phyloP scores from a whole-genome alignment of 1,140 invertebrate species.

The Argopecten irradians region DNA sequence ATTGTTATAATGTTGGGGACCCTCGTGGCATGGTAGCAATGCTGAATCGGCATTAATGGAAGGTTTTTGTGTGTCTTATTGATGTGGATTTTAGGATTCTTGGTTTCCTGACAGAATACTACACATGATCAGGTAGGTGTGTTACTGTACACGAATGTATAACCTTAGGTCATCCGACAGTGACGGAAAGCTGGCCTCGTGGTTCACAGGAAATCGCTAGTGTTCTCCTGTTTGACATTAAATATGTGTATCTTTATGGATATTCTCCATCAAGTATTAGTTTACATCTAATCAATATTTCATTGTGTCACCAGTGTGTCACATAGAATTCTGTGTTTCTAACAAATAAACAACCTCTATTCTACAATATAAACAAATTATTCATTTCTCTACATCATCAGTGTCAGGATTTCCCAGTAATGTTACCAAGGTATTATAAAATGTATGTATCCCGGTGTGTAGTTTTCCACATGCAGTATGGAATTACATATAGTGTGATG shows the following conservation, averaged over 20 bases:
- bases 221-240: not conserved
- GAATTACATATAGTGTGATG: not conserved
- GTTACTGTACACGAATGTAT: no score
- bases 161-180: not conserved
- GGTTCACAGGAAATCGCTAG: not conserved
- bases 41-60: not conserved
- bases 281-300: no score
- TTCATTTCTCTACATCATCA: no score
- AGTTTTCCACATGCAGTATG: not conserved
- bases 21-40: not conserved
- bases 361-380: no score
- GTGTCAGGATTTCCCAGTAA: not conserved
- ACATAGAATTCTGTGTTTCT: no score
- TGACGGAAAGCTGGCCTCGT: not conserved
- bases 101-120: not conserved
- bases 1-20: constrained; percentile 16
- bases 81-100: not conserved
- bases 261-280: no score
- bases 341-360: no score
- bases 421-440: not conserved
- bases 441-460: not conserved
- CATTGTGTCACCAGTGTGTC: no score
- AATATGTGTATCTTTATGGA: not conserved
- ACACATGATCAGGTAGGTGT: not conserved
- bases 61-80: not conserved